These are phyloP conservation scores for Athene noctua DNA, from an alignment of 2,113 vertebrate genomes.

Conservation along the genomic window DNA sequence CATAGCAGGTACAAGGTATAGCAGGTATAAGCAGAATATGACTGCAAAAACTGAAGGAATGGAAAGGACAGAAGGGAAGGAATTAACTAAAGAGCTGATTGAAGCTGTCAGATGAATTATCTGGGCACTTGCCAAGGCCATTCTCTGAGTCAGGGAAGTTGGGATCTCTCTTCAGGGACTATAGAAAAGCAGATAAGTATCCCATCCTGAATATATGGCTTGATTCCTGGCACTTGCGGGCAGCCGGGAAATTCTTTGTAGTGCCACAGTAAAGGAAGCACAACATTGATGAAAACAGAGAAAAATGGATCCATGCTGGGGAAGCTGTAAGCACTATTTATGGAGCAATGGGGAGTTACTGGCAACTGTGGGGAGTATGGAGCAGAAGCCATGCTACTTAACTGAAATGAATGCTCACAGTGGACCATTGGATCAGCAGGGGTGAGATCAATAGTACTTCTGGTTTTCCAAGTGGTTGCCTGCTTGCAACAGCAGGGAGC, in stretches of 20 bases:
- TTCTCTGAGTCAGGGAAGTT: neutral
- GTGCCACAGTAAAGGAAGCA: conserved; percentile 31
- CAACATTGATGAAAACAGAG: conserved; percentile 9
- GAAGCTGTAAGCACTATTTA: conserved; percentile 52
- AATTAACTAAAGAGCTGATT: conserved; percentile 24
- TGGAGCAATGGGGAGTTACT: conserved; percentile 46
- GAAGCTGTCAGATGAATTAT: conserved; percentile 41
- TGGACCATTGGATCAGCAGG: conserved; percentile 52
- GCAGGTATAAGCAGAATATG: neutral
- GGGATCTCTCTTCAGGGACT: conserved; percentile 18
- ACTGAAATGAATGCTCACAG: conserved; percentile 56
- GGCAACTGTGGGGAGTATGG: conserved; percentile 15
- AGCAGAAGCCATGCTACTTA: conserved; percentile 54
- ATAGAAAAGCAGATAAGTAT: neutral
- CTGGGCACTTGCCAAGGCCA: conserved; percentile 12
- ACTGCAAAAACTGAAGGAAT: neutral
- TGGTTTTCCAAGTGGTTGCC: conserved; percentile 49
- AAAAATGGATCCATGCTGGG: conserved; percentile 41
- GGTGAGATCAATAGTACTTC: conserved; percentile 41
- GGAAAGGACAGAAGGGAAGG: neutral
- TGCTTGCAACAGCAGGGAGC: conserved; percentile 30
- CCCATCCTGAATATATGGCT: neutral
- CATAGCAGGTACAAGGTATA: neutral
- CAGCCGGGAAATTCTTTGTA: neutral
- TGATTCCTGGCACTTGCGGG: neutral